Conservation (phyloP, 1,140 invertebrate genomes). For the Nilaparvata lugens region DNA sequence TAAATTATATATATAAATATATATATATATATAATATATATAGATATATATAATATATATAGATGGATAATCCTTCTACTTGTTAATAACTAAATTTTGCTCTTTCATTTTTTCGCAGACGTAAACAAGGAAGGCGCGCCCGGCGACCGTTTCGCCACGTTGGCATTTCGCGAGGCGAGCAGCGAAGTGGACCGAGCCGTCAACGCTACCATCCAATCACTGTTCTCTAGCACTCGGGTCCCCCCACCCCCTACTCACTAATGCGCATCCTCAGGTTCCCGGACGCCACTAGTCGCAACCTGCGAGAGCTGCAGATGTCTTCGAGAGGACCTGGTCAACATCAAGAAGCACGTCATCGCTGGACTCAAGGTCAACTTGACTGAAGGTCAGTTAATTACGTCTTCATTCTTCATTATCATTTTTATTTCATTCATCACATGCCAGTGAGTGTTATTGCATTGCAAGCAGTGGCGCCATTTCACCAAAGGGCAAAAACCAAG, state of each 20-base stretch:
- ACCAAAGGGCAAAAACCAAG: no score
- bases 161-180: conserved; percentile 69
- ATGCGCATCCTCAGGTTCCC: conserved; percentile 61
- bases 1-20: no score
- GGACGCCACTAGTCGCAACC: conserved; percentile 40
- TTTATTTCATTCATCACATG: no score
- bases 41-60: no score
- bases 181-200: conserved; percentile 76
- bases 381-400: conserved; percentile 31
- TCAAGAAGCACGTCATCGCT: conserved; percentile 65
- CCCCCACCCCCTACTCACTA: conserved; percentile 36
- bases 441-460: no score
- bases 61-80: no score
- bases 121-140: conserved; percentile 30
- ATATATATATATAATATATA: no score
- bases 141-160: conserved; percentile 63
- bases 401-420: background rate
- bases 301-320: conserved; percentile 88
- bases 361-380: conserved; percentile 49
- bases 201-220: conserved; percentile 64
- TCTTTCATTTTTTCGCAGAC: conserved; percentile 13
- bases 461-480: no score
- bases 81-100: no score
- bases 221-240: conserved; percentile 48
- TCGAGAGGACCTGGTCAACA: conserved; percentile 79